Evolutionary conservation across 2,888 invertebrate genomes (phyloP).

Genomic region (Stenoptilia bipunctidactyla): DNA sequence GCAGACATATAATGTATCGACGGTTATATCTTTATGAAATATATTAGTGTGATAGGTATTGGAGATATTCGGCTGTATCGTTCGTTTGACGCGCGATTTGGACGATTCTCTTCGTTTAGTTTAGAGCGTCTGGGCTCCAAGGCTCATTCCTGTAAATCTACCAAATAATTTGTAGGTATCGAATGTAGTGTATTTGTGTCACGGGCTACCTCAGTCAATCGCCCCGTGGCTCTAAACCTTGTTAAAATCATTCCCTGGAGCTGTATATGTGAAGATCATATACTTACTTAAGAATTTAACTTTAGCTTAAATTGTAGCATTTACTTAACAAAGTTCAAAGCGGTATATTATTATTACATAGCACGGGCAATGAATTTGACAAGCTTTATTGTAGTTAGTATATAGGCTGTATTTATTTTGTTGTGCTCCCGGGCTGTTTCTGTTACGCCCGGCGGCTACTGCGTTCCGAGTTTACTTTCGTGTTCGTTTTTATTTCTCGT

Average conservation of each 20-base stretch:
- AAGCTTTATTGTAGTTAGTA: slow-evolving; percentile 5
- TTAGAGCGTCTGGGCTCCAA: slow-evolving; percentile 2
- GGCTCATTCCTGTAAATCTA: slow-evolving; percentile 23
- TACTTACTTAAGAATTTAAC: background rate
- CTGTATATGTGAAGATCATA: background rate
- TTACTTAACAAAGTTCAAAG: too few relatives aligned
- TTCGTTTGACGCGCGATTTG: slow-evolving; percentile 20
- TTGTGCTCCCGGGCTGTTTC: slow-evolving; percentile 63
- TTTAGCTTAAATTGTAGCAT: background rate
- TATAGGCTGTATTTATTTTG: slow-evolving; percentile 53
- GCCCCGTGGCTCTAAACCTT: slow-evolving; percentile 49
- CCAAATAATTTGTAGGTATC: slow-evolving; percentile 36
- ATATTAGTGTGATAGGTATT: slow-evolving; percentile 19
- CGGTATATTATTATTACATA: too few relatives aligned
- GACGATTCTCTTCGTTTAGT: background rate
- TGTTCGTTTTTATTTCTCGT: slow-evolving; percentile 55
- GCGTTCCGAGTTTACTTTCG: slow-evolving; percentile 59
- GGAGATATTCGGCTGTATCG: slow-evolving; percentile 16
- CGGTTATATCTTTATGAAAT: slow-evolving; percentile 23
- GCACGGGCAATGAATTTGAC: background rate
- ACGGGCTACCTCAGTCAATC: slow-evolving; percentile 67
- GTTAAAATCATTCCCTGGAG: background rate
- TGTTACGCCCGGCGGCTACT: slow-evolving; percentile 60
- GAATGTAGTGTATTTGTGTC: slow-evolving; percentile 49
- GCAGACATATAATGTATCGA: slow-evolving; percentile 40